Evolutionary conservation across 1,140 invertebrate species (phyloP).

Genomic region (Apis florea): DNA sequence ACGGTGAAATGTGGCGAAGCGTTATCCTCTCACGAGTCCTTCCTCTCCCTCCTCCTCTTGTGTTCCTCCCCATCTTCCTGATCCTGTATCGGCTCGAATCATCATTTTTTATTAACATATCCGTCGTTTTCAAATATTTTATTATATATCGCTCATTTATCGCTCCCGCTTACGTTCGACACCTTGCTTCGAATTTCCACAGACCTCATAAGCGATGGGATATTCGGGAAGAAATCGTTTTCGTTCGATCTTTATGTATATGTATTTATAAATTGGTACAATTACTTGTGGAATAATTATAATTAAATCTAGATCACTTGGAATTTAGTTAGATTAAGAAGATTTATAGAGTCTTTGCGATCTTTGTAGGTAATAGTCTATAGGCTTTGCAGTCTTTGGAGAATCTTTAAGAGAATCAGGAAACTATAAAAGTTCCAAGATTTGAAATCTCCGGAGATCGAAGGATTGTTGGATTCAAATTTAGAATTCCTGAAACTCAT

Average conservation of each 20-base stretch:
- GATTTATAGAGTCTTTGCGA: too few species aligned
- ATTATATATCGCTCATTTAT: neutral
- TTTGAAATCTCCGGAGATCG: neutral
- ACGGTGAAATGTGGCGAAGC: conserved; percentile 37
- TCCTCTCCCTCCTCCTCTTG: neutral
- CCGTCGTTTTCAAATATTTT: neutral
- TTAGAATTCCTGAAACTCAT: too few species aligned
- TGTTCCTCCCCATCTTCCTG: neutral
- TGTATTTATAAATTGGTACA: too few species aligned
- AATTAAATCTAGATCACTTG: too few species aligned
- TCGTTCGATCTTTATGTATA: too few species aligned
- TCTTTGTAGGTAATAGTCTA: neutral
- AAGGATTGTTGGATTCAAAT: too few species aligned
- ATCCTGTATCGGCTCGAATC: neutral
- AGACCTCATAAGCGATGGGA: too few species aligned
- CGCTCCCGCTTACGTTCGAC: neutral
- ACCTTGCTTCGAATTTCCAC: neutral
- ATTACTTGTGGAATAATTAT: too few species aligned
- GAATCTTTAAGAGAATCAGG: too few species aligned
- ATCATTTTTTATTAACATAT: conserved; percentile 21
- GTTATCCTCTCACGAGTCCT: conserved; percentile 19
- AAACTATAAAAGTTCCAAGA: too few species aligned
- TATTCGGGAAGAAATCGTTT: too few species aligned
- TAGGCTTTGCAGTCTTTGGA: neutral
- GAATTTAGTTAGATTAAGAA: too few species aligned